phyloP scores from a whole-genome alignment of 2,113 vertebrate genomes.

The Alethe diademata region DNA sequence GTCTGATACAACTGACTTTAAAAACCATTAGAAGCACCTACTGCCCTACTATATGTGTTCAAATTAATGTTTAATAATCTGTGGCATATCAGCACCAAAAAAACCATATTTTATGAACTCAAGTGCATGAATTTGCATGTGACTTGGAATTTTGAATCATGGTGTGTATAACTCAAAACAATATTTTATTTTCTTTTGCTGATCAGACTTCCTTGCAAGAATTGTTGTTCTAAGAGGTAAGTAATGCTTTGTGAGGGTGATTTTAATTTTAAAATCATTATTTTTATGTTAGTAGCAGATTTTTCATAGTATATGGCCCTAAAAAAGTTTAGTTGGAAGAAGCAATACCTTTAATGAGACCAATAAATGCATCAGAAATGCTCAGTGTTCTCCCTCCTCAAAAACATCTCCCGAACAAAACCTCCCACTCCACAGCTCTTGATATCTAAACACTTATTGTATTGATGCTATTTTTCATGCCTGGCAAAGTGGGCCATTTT shows the following conservation, averaged over 20 bases:
- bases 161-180: not conserved
- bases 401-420: not conserved
- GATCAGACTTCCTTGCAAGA: not conserved
- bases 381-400: rapidly evolving
- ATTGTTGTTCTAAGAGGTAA: not conserved
- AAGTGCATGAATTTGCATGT: not conserved
- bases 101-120: not conserved
- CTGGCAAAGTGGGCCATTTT: not conserved
- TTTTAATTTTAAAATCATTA: not conserved
- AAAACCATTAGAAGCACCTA: not conserved
- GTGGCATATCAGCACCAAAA: not conserved
- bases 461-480: not conserved
- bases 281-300: not conserved
- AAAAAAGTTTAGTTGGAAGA: not conserved
- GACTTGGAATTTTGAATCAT: not conserved
- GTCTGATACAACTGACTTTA: not conserved
- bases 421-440: not conserved
- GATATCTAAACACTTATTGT: not conserved
- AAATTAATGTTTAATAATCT: not conserved
- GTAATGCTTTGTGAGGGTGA: not conserved
- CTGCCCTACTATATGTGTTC: not conserved
- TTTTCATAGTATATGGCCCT: not conserved
- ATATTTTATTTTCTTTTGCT: not conserved
- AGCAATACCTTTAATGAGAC: not conserved
- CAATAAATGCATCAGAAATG: not conserved